Conservation (phyloP, 2,113 vertebrate species). For the Callipepla squamata region DNA sequence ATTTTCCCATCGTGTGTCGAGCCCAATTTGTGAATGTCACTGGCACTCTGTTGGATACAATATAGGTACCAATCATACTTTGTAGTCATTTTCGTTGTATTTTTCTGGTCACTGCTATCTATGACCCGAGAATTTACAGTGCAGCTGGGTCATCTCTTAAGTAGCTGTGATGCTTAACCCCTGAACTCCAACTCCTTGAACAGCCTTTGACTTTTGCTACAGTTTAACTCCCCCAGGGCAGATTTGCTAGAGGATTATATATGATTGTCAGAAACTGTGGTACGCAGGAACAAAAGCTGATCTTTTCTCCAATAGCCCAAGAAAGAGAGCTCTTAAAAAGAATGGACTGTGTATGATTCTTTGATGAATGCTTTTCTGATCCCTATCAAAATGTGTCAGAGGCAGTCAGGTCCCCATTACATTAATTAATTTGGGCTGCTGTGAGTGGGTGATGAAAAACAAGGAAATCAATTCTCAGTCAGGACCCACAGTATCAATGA, state of each 20-base stretch:
- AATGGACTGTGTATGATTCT: neutral
- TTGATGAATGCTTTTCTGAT: neutral
- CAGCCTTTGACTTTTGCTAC: neutral
- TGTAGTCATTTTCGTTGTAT: neutral
- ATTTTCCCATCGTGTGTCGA: neutral
- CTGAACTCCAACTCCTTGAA: neutral
- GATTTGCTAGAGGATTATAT: neutral
- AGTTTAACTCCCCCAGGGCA: neutral
- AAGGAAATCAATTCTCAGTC: neutral
- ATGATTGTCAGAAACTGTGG: neutral
- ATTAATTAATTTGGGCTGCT: neutral
- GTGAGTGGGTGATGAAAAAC: neutral
- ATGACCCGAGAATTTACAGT: neutral
- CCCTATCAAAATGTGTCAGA: neutral
- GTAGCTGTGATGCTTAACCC: neutral
- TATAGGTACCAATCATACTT: neutral
- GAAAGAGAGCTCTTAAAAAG: neutral
- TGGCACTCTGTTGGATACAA: neutral
- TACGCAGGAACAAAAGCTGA: neutral
- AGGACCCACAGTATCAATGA: neutral
- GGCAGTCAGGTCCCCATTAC: neutral
- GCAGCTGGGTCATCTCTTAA: neutral
- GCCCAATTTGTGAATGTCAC: neutral
- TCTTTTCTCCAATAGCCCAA: neutral
- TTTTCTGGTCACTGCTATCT: neutral